Evolutionary conservation across 2,888 invertebrate genomes (phyloP), one percentile per base, ranked within the genome.

Genomic region (Lysandra coridon): DNA sequence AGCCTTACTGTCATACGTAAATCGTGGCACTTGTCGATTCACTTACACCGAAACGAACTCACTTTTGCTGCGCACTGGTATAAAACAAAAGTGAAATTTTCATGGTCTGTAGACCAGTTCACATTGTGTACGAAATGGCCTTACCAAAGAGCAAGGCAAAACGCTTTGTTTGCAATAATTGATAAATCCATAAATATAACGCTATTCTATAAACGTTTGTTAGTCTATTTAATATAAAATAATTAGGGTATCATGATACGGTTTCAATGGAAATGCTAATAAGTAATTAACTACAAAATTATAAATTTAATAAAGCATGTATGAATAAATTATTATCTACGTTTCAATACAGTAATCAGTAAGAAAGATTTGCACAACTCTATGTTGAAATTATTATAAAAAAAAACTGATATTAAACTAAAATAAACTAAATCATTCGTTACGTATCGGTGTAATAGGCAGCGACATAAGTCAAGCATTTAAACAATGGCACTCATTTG

Each of bases 21-120:
- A 78, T 80, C 62, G 76, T 69, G 73, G 78, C 62, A 78, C 37
- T 37, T 64, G 44, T 53, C 73, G 74, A 77, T 78, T 62, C 62
- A 60, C n/a, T 49, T 73, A 80, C 76, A 79, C 79, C 64, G 75
- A 49, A 10, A 44, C 30, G 79, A 74, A 74, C 37, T 37, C 76
- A 37, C 33, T 76, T 57, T 75, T 53, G 5, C 23, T 23, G 49
- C 30, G 14, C 33, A 30, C 33, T 5, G 23, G 53, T 53, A 57
- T 33, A 23, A 57, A 76, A 57, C 33, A 76, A 74, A 76, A 76
- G 76, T 30, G 17, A 76, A 57, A 76, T 57, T 76, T 33, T 53
- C 17, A 76, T 57, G 76, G 76, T 76, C 17, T 33, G 33, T 76
- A 33, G 76, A 57, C 76, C 33, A 69, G 12, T 69, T 14, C 69